phyloP scores from a whole-genome alignment of 2,113 vertebrate genomes.

The Athene cunicularia region DNA sequence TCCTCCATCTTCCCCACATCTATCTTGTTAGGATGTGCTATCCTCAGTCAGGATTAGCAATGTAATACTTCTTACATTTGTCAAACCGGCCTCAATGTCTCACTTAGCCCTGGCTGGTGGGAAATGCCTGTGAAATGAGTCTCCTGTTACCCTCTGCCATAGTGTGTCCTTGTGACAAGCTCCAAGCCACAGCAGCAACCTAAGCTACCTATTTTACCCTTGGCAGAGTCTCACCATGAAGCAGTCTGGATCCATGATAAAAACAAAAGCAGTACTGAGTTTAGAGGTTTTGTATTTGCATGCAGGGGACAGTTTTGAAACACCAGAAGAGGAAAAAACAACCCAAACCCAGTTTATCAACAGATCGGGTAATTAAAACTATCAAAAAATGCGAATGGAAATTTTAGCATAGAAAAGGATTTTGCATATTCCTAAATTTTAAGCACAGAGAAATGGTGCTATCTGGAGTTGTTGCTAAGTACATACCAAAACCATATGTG shows the following conservation, averaged over 20 bases:
- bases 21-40: background rate
- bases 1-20: background rate
- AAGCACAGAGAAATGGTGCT: background rate
- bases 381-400: background rate
- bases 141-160: background rate
- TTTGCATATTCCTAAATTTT: background rate
- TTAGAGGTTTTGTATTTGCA: background rate
- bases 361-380: background rate
- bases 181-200: slow-evolving; percentile 1
- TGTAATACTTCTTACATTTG: background rate
- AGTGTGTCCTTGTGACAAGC: background rate
- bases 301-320: background rate
- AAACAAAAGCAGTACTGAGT: background rate
- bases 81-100: background rate
- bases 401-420: background rate
- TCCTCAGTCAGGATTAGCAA: background rate
- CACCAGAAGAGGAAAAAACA: background rate
- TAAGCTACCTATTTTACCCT: background rate
- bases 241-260: background rate
- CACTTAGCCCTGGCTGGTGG: background rate
- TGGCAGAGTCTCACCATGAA: background rate
- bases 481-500: background rate
- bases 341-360: background rate
- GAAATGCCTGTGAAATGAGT: background rate
- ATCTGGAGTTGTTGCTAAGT: background rate